phyloP scores from a whole-genome alignment of 2,113 vertebrate genomes.

The Camelus dromedarius region DNA sequence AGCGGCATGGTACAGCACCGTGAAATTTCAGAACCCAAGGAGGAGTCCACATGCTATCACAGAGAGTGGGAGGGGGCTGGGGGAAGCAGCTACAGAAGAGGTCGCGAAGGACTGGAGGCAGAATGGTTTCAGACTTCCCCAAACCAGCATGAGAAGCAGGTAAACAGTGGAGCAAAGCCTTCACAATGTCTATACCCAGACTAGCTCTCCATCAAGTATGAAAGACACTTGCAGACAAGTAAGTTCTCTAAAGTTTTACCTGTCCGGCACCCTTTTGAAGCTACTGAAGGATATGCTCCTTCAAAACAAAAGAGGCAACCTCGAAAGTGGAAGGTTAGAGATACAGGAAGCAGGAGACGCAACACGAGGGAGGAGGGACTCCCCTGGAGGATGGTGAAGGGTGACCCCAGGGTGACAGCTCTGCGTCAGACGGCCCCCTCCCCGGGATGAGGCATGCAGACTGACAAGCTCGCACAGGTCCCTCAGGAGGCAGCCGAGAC shows the following conservation, averaged over 20 bases:
- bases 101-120: not conserved
- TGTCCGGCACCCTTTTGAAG: not conserved
- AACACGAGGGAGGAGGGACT: not conserved
- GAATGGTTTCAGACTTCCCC: not conserved
- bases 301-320: not conserved
- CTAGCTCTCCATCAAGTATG: not conserved
- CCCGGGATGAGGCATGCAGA: not conserved
- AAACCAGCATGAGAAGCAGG: not conserved
- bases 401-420: not conserved
- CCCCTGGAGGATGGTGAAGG: not conserved
- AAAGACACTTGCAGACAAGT: not conserved
- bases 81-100: not conserved
- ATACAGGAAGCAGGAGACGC: not conserved
- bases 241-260: not conserved
- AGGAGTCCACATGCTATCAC: not conserved
- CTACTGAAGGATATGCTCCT: not conserved
- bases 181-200: not conserved
- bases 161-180: not conserved
- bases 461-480: fast-evolving
- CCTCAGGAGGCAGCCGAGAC: not conserved
- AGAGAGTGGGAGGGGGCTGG: too few relatives aligned
- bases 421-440: not conserved
- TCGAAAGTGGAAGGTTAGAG: not conserved
- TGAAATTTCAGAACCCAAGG: not conserved
- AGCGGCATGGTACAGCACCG: fast-evolving